Evolutionary conservation across 2,113 vertebrate genomes (phyloP).

Genomic region (Xenus cinereus): DNA sequence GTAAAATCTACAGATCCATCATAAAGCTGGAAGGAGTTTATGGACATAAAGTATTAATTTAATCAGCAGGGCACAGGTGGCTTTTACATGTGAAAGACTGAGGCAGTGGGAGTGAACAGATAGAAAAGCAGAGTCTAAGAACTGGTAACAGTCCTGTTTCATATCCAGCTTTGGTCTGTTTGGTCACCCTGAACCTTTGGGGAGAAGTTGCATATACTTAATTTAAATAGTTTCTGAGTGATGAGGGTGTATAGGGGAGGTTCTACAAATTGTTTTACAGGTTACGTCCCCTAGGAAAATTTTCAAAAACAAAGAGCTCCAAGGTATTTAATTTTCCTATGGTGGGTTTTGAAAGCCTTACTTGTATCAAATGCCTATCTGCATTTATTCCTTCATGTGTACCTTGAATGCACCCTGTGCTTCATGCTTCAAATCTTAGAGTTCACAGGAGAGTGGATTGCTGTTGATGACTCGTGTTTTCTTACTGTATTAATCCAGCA

Average conservation of each 20-base stretch:
- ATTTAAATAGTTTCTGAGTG: background rate
- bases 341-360: background rate
- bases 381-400: rapidly evolving
- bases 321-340: background rate
- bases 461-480: background rate
- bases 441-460: background rate
- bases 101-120: background rate
- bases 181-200: background rate
- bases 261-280: background rate
- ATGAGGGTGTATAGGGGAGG: background rate
- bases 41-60: background rate
- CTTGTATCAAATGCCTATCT: background rate
- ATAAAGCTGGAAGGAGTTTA: background rate
- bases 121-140: background rate
- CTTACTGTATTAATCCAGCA: background rate
- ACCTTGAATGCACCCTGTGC: background rate
- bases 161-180: background rate
- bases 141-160: too few species aligned
- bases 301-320: background rate
- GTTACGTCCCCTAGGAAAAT: background rate
- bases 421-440: background rate
- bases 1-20: background rate
- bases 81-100: background rate
- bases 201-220: background rate
- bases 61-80: background rate